These are phyloP conservation scores for Nephrotoma appendiculata DNA, from an alignment of 2,888 invertebrate species.

Conservation along the genomic window DNA sequence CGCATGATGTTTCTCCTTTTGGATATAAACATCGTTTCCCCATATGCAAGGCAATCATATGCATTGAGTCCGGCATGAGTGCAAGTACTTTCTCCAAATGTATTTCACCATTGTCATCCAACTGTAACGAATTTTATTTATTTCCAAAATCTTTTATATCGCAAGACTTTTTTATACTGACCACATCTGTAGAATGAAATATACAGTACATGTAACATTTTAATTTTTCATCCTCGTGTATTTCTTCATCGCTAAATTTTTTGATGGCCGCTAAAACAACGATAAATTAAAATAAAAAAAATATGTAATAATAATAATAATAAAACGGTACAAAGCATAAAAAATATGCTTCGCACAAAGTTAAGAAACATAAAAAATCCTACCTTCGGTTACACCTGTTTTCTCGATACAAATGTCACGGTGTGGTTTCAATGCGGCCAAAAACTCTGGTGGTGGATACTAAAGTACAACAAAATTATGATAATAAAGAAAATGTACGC, in stretches of 20 bases:
- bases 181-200: constrained; percentile 19
- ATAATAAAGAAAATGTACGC: not conserved
- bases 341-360: not conserved
- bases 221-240: constrained; percentile 21
- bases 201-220: constrained; percentile 25
- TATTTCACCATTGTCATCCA: constrained; percentile 20
- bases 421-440: constrained; percentile 15
- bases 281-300: constrained; percentile 5
- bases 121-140: not conserved
- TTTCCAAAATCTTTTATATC: not conserved
- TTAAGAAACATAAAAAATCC: not conserved
- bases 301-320: not conserved
- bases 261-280: constrained; percentile 17
- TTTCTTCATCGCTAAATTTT: constrained; percentile 22
- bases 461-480: constrained; percentile 8
- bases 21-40: constrained; percentile 21
- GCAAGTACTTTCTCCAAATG: constrained; percentile 20
- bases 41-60: constrained; percentile 18
- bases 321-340: not conserved
- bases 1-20: constrained; percentile 20
- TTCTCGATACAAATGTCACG: constrained; percentile 19
- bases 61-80: constrained; percentile 17
- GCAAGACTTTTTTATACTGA: constrained; percentile 8
- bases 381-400: constrained; percentile 18
- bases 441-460: constrained; percentile 20